phyloP scores from a whole-genome alignment of 2,797 vertebrate genomes.

The Megaceryle alcyon region DNA sequence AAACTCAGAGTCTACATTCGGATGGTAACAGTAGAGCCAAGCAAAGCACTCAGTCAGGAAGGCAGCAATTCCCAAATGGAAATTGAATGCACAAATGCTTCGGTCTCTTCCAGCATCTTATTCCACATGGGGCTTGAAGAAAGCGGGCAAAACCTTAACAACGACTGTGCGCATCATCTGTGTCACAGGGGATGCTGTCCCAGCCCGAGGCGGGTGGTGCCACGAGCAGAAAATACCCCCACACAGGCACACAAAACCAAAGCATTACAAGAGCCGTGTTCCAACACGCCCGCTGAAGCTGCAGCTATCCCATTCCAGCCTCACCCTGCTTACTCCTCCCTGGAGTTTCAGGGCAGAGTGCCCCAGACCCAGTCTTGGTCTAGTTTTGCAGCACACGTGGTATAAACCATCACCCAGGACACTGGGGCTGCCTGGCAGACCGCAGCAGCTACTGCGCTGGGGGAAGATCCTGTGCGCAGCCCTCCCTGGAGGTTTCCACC shows the following conservation, averaged over 20 bases:
- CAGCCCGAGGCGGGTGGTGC: background rate
- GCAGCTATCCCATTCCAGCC: background rate
- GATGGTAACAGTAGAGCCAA: background rate
- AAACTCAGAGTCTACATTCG: background rate
- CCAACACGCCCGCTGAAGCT: background rate
- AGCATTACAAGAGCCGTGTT: background rate
- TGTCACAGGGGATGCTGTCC: background rate
- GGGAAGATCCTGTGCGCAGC: background rate
- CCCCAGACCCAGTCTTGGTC: background rate
- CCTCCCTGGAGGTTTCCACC: background rate
- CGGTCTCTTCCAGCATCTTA: background rate
- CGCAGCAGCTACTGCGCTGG: background rate
- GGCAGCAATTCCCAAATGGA: background rate
- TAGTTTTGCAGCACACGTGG: background rate
- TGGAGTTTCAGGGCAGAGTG: background rate
- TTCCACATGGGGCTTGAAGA: background rate
- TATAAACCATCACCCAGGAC: background rate
- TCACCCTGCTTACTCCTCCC: background rate
- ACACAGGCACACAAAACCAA: background rate
- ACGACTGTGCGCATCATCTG: background rate
- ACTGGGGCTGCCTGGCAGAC: background rate
- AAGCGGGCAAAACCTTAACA: background rate
- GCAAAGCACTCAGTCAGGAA: background rate
- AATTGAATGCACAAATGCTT: background rate
- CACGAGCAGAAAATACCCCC: background rate